Evolutionary conservation across 2,888 invertebrate species (phyloP), one percentile per base, ranked within the genome.

Genomic region (Hypolimnas misippus): DNA sequence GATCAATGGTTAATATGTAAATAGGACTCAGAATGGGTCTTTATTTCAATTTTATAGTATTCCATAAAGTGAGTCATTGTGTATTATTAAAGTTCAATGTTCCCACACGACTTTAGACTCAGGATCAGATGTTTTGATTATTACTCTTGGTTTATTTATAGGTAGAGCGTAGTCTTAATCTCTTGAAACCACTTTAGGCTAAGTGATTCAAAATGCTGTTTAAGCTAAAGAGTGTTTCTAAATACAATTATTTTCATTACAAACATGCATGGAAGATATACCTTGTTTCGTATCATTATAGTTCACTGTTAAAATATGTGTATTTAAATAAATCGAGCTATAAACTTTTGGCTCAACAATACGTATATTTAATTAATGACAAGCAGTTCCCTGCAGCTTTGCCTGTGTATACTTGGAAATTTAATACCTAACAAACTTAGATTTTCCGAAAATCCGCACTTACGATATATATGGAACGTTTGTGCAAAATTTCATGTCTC

Each of bases 101-200:
- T 65, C 64, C 53, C 64, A 65, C 54, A 61, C 53, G 29, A 53
- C 57, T 57, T 61, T 5, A 50, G 57, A 25, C 46, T 61, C 49
- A 33, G 33, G 42, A 50, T 57, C 57, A 65, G 61, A 57, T 53
- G 50, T 53, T 64, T 35, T 40, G 56, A 59, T 55, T 33, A 33
- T 50, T 54, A 49, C 51, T 42, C 40, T 56, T 40, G 52, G 44
- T 56, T 51, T 49, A 49, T 49, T 42, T 60, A 50, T 57, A 59
- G 44, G 46, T 49, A 31, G 21, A 50, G 33, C 31, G 46, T 55
- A 42, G n/a, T 62, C 51, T 59, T 56, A 53, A 53, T 8, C 19
- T 46, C 44, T 46, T 46, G 44, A 46, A 12, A 3, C 19, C 19
- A 46, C 44, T 46, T 46, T 5, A 21, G 21, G 21, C 12, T 46